Evolutionary conservation across 2,113 vertebrate species (phyloP).

Genomic region (Excalfactoria chinensis): DNA sequence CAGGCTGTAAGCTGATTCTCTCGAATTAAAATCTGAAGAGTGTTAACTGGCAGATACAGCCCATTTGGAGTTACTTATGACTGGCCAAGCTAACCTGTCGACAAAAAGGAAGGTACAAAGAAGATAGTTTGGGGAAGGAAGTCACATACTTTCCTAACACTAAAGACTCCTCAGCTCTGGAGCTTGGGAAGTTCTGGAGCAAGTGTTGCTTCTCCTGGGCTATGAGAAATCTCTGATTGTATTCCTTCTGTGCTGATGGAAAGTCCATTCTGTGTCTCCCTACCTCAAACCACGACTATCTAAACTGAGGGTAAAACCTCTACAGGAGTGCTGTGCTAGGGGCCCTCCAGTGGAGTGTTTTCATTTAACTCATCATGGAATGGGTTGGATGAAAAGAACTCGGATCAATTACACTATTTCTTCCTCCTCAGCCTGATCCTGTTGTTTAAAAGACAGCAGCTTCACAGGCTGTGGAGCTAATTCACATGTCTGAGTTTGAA

Average conservation of each 20-base stretch:
- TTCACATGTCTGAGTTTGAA: not conserved
- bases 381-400: not conserved
- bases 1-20: not conserved
- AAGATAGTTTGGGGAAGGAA: not conserved
- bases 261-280: not conserved
- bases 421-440: not conserved
- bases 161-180: not conserved
- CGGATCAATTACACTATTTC: not conserved
- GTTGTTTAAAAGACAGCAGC: not conserved
- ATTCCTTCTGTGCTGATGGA: not conserved
- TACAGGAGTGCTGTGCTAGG: not conserved
- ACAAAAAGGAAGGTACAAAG: not conserved
- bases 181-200: not conserved
- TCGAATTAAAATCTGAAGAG: slow-evolving; percentile 42
- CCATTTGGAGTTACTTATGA: too few relatives aligned
- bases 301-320: rapidly evolving
- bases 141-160: not conserved
- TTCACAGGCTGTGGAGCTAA: not conserved
- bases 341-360: rapidly evolving
- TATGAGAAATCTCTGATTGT: not conserved
- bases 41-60: slow-evolving; percentile 3
- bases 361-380: rapidly evolving
- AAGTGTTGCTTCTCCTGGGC: not conserved
- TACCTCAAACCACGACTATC: rapidly evolving
- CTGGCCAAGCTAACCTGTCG: not conserved